Percentiles rank a stretch among this genome's conserved stretches.
Evolutionary conservation across 2,797 vertebrate genomes (phyloP).

Genomic region (Sebastes steindachneri): DNA sequence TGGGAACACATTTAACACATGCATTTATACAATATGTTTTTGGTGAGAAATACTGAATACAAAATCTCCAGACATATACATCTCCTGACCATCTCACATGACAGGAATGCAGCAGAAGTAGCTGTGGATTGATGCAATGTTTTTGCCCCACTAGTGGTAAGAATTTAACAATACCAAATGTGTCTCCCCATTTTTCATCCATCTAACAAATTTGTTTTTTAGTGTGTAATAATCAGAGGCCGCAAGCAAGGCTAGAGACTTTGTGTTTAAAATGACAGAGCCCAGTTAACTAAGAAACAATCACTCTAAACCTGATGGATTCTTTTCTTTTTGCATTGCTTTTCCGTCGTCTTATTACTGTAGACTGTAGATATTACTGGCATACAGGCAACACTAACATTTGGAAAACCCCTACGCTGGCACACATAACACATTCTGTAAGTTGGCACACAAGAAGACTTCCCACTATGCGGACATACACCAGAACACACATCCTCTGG

Average conservation of each 20-base stretch:
- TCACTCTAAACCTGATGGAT: neutral
- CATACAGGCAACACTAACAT: neutral
- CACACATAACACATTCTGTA: neutral
- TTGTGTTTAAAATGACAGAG: neutral
- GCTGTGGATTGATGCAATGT: neutral
- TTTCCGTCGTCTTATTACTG: neutral
- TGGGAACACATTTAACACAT: accelerated
- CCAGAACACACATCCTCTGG: slow-evolving; percentile 1
- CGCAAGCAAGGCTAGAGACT: neutral
- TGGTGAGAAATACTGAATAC: no score
- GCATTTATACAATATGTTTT: no score
- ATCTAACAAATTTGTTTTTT: neutral
- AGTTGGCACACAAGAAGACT: neutral
- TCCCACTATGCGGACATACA: neutral
- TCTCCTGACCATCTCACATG: neutral
- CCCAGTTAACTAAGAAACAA: neutral
- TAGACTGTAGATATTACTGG: neutral
- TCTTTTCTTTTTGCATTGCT: neutral
- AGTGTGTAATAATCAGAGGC: neutral
- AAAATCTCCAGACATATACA: neutral
- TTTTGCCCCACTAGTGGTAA: neutral
- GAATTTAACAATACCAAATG: neutral
- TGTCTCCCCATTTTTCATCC: neutral
- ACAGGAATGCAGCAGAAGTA: neutral
- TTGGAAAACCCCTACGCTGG: neutral